phyloP scores from a whole-genome alignment of 2,113 vertebrate species.

The Hypanus sabinus region DNA sequence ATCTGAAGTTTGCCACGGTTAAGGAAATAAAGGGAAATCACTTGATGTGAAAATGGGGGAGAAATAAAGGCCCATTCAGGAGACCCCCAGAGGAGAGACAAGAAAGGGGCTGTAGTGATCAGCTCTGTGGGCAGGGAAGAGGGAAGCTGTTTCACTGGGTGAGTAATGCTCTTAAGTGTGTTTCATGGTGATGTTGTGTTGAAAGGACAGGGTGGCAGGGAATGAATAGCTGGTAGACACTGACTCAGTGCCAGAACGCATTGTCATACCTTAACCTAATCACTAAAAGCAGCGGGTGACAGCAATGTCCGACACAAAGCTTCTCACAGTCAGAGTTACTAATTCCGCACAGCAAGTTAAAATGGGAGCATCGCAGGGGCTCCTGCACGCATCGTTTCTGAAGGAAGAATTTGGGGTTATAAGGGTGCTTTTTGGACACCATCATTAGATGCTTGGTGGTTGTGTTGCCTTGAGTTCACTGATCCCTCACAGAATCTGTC shows the following conservation, averaged over 20 bases:
- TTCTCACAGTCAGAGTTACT: conserved; percentile 41
- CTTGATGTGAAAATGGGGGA: conserved; percentile 33
- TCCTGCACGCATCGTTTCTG: conserved; percentile 20
- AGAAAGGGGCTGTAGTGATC: background rate
- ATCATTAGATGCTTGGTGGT: background rate
- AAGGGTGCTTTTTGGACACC: background rate
- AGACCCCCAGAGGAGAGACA: conserved; percentile 24
- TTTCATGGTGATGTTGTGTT: conserved; percentile 33
- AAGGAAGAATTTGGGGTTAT: background rate
- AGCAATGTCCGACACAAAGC: conserved; percentile 40
- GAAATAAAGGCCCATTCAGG: conserved; percentile 37
- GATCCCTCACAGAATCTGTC: background rate
- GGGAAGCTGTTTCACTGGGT: conserved; percentile 38
- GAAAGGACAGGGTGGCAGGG: conserved; percentile 46
- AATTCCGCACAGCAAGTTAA: conserved; percentile 42
- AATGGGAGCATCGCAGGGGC: conserved; percentile 35
- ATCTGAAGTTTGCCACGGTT: conserved; percentile 37
- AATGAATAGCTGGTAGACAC: conserved; percentile 51
- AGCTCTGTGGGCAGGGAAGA: conserved; percentile 31
- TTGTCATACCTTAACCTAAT: conserved; percentile 40
- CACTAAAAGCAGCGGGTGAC: conserved; percentile 40
- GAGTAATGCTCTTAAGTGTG: conserved; percentile 42
- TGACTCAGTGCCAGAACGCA: conserved; percentile 43
- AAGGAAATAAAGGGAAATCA: conserved; percentile 26
- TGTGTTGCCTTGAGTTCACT: background rate